Conservation (phyloP, 2,888 invertebrate genomes). For the Nephrotoma flavescens region DNA sequence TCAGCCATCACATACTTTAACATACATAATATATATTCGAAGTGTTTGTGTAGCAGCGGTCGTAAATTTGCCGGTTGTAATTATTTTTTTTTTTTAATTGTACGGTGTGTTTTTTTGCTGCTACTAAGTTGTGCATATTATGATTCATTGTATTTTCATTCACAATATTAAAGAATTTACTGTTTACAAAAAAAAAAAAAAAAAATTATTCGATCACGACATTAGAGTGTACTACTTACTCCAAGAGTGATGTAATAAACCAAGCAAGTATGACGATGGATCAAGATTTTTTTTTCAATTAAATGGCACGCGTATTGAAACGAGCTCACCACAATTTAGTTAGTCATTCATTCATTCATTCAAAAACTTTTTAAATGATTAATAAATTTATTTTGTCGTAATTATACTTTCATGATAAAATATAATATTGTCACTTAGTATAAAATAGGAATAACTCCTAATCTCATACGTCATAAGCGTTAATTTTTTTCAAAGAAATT, state of each 20-base stretch:
- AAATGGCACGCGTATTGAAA: neutral
- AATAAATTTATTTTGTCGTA: neutral
- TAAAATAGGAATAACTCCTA: neutral
- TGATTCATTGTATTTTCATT: neutral
- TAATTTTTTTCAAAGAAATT: neutral
- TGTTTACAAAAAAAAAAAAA: neutral
- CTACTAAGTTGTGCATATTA: neutral
- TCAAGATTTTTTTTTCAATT: neutral
- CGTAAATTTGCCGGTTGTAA: neutral
- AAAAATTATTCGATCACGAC: neutral
- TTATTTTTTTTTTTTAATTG: neutral
- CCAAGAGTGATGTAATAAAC: neutral
- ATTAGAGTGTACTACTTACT: neutral
- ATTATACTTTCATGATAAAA: neutral
- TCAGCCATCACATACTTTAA: neutral
- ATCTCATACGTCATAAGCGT: neutral
- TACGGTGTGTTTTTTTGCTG: neutral
- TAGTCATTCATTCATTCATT: neutral
- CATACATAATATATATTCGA: neutral
- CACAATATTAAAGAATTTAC: neutral
- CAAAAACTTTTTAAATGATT: neutral
- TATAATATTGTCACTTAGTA: neutral
- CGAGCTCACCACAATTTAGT: neutral
- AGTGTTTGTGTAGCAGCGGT: neutral
- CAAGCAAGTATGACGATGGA: neutral